A percentile compares a stretch with the other conserved stretches of the same genome.
Conservation (phyloP, 1,140 invertebrate genomes). For the Paraescarpia echinospica region DNA sequence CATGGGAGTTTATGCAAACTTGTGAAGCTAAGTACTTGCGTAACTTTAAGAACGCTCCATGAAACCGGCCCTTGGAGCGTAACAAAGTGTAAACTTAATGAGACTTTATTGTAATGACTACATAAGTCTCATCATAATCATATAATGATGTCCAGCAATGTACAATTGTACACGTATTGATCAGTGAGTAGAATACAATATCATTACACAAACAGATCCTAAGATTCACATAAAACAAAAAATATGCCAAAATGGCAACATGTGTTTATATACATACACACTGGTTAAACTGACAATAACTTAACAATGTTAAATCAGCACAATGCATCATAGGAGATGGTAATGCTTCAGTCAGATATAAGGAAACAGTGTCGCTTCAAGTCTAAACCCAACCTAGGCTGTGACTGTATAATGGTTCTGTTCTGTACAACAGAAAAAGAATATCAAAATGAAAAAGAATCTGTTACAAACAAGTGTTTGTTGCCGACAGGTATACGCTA, state of each 20-base stretch:
- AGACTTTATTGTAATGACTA: neutral
- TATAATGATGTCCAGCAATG: neutral
- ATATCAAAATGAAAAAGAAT: neutral
- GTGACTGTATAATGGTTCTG: neutral
- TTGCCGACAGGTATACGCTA: too few relatives aligned
- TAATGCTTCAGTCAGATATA: neutral
- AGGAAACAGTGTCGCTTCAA: neutral
- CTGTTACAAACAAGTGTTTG: too few relatives aligned
- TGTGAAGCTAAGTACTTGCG: too few relatives aligned
- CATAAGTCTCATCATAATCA: neutral
- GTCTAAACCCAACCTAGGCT: neutral
- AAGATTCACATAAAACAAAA: neutral
- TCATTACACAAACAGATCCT: neutral
- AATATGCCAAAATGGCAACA: neutral
- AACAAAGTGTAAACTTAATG: neutral
- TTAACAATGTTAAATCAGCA: neutral
- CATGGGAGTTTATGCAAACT: too few relatives aligned
- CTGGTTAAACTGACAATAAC: neutral
- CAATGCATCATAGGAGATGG: neutral
- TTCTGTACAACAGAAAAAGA: neutral
- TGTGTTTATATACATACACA: neutral
- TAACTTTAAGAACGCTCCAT: too few relatives aligned
- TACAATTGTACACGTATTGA: neutral
- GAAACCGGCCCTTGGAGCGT: too few relatives aligned
- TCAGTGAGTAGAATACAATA: neutral